Conservation (phyloP, 2,888 invertebrate genomes). For the Stenchaetothrips biformis region DNA sequence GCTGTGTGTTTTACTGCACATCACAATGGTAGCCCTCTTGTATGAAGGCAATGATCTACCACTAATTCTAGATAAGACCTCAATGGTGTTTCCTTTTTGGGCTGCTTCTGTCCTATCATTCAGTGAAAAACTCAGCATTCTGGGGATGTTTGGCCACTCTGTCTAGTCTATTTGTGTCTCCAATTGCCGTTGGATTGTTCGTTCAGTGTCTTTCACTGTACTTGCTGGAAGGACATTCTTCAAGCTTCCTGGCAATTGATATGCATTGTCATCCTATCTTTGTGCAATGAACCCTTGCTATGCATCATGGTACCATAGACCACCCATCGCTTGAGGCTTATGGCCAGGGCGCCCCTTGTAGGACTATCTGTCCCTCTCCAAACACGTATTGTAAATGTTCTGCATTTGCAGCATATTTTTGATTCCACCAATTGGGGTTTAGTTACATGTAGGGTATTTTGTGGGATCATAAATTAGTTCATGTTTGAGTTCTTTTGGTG, state of each 20-base stretch:
- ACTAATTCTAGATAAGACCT: neutral
- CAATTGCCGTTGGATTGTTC: neutral
- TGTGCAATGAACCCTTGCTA: neutral
- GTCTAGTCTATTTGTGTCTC: neutral
- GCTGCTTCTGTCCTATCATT: neutral
- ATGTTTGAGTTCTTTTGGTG: neutral
- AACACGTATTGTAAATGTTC: conserved; percentile 5
- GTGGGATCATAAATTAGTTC: neutral
- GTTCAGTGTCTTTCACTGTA: neutral
- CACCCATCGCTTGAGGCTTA: too few species aligned
- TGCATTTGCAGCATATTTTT: conserved; percentile 25
- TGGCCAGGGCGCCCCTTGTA: neutral
- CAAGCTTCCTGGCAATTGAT: neutral
- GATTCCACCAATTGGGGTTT: too few species aligned
- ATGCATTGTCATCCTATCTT: neutral
- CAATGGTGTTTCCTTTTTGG: neutral
- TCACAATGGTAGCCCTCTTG: neutral
- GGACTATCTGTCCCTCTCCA: neutral
- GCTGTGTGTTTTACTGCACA: conserved; percentile 32
- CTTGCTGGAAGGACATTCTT: neutral
- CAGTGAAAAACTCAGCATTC: neutral
- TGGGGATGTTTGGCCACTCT: conserved; percentile 14
- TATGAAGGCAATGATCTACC: neutral
- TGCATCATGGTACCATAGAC: conserved; percentile 7
- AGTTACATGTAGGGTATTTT: too few species aligned